Conservation (phyloP, 2,888 invertebrate genomes). For the Priocnemis perturbator region DNA sequence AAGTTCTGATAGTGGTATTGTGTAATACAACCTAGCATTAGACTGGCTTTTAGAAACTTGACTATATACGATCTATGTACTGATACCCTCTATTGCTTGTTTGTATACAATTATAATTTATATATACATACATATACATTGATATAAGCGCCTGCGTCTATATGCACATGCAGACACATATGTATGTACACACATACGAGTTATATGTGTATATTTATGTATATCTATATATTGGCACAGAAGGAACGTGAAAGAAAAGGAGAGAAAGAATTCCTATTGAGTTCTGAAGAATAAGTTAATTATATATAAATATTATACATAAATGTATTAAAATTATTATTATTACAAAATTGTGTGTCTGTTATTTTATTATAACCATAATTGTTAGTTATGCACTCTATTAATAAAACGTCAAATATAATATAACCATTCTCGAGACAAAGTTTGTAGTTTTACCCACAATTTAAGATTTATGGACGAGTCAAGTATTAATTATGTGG, state of each 20-base stretch:
- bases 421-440: too few relatives aligned
- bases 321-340: conserved; percentile 51
- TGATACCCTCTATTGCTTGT: conserved; percentile 58
- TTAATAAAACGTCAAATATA: too few relatives aligned
- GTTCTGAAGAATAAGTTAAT: conserved; percentile 42
- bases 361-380: conserved; percentile 55
- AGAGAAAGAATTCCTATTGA: conserved; percentile 39
- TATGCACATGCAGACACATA: conserved; percentile 20
- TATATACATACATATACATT: conserved; percentile 42
- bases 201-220: conserved; percentile 4
- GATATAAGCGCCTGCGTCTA: conserved; percentile 2
- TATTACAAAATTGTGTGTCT: conserved; percentile 48
- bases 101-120: conserved; percentile 66
- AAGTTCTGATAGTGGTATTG: conserved; percentile 52
- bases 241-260: not conserved
- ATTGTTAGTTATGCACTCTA: conserved; percentile 52
- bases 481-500: too few relatives aligned
- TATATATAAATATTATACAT: conserved; percentile 37
- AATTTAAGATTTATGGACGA: not conserved
- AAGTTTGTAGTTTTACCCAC: not conserved
- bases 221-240: conserved; percentile 3
- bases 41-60: conserved; percentile 56
- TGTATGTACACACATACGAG: conserved; percentile 21
- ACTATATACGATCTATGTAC: conserved; percentile 55
- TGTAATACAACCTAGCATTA: conserved; percentile 51